Evolutionary conservation across 2,888 invertebrate species (phyloP).

Genomic region (Melieria omissa): DNA sequence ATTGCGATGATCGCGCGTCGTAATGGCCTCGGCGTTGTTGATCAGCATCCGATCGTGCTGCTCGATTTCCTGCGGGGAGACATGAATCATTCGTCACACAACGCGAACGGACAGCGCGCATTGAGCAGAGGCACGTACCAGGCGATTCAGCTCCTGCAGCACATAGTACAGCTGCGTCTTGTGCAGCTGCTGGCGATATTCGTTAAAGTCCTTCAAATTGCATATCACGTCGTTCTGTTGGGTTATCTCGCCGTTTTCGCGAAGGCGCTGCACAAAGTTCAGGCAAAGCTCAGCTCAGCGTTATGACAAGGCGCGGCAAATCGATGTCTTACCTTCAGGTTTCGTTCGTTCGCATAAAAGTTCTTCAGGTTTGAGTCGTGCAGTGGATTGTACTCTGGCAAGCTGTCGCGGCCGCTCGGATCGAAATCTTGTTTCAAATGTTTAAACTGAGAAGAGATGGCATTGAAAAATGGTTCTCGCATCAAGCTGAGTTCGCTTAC

Average conservation of each 20-base stretch:
- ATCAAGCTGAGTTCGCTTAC: conserved; percentile 44
- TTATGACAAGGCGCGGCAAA: conserved; percentile 31
- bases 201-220: conserved; percentile 73
- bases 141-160: conserved; percentile 60
- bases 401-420: conserved; percentile 52
- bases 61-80: conserved; percentile 50
- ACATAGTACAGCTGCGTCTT: conserved; percentile 71
- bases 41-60: conserved; percentile 58
- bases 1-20: conserved; percentile 54
- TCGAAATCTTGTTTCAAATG: conserved; percentile 59
- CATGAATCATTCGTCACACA: neutral
- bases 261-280: conserved; percentile 63
- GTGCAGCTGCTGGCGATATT: conserved; percentile 72
- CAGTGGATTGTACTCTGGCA: conserved; percentile 70
- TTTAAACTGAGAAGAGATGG: conserved; percentile 48
- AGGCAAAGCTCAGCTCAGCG: neutral
- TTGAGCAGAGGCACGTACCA: conserved; percentile 39
- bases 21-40: conserved; percentile 60
- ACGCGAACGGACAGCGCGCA: neutral
- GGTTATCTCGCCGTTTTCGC: conserved; percentile 70
- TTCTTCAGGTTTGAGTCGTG: conserved; percentile 72
- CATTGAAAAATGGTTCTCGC: neutral
- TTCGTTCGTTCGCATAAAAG: conserved; percentile 67
- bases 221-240: conserved; percentile 73
- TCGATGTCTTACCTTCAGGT: conserved; percentile 53